Evolutionary conservation across 23 tunicate genomes (phyloP), one percentile per base, ranked within the genome.

Genomic region (Halocynthia roretzi): DNA sequence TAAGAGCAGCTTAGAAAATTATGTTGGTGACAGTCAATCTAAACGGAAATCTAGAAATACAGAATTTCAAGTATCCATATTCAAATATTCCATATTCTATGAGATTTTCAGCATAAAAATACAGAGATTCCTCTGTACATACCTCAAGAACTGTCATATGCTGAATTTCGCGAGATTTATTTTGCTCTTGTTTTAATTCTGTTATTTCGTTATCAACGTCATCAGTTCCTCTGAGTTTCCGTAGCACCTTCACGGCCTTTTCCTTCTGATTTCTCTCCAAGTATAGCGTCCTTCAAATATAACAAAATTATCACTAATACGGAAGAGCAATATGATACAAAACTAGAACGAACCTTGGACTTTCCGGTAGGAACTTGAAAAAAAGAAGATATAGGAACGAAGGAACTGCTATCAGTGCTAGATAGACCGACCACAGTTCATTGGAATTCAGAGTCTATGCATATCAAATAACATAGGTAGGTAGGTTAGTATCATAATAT

Each of bases 341-440:
- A 72, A 44, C 77, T 2, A 48, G 51, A 10, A 76, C 51, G 56
- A 17, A 86, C 91, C 84, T 86, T 49, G 85, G 91, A 80, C 82
- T 86, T 67, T 80, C 60, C 6, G 85, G 81, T 21, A 86, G 67
- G 80, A 71, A 74, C 1, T 52, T 57, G 7, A 68, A 50, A 20
- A 69, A 80, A 10, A 80, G 23, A 7, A 86, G 53, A 67, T 57
- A 80, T 7, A 80, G 56, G 0, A 86, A 6, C 19, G 75, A 71
- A 7, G 91, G 91, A 49, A 86, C 7, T 57, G 70, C 81, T 7
- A 71, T 80, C 11, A 86, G 53, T 0, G 85, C 91, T 53, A 86
- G 60, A 7, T 80, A 82, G 50, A 71, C 70, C 6, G 91, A 85
- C 91, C 91, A 86, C 19, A 65, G 70, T 0, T 31, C 44, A 31